phyloP scores from a whole-genome alignment of 2,888 invertebrate genomes.

The Boloria selene region DNA sequence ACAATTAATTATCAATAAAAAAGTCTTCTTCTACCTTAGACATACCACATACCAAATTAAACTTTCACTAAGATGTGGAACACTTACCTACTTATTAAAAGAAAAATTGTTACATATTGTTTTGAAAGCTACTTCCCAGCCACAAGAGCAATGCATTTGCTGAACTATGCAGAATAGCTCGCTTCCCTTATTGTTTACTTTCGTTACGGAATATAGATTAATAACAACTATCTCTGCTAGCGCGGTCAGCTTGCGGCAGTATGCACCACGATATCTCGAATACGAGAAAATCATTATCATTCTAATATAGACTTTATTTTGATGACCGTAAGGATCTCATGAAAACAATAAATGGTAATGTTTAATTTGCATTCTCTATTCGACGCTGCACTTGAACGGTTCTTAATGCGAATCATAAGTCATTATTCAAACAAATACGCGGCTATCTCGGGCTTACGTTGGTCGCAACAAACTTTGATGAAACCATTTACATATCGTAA shows the following conservation, averaged over 20 bases:
- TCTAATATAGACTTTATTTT: conserved; percentile 23
- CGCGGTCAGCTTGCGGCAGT: conserved; percentile 46
- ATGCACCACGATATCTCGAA: conserved; percentile 15
- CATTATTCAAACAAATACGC: conserved; percentile 30
- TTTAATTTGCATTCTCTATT: conserved; percentile 20
- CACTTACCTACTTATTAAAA: too few species aligned
- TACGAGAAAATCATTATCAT: conserved; percentile 9
- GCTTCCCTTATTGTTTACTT: conserved; percentile 61
- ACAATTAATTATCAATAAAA: too few species aligned
- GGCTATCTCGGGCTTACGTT: conserved; percentile 9
- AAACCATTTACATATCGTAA: conserved; percentile 15
- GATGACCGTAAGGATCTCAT: conserved; percentile 12
- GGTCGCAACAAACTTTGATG: conserved; percentile 12
- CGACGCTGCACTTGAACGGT: conserved; percentile 21
- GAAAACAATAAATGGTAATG: neutral
- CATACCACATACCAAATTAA: too few species aligned
- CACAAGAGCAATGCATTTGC: conserved; percentile 64
- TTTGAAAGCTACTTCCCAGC: conserved; percentile 6
- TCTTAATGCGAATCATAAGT: conserved; percentile 31
- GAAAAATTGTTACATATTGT: neutral
- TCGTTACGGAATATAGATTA: conserved; percentile 62
- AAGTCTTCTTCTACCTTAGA: too few species aligned
- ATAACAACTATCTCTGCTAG: conserved; percentile 49
- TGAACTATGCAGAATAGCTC: conserved; percentile 52
- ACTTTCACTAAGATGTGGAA: too few species aligned